Evolutionary conservation across 2,888 invertebrate genomes (phyloP).

Genomic region (Pelosia muscerda): DNA sequence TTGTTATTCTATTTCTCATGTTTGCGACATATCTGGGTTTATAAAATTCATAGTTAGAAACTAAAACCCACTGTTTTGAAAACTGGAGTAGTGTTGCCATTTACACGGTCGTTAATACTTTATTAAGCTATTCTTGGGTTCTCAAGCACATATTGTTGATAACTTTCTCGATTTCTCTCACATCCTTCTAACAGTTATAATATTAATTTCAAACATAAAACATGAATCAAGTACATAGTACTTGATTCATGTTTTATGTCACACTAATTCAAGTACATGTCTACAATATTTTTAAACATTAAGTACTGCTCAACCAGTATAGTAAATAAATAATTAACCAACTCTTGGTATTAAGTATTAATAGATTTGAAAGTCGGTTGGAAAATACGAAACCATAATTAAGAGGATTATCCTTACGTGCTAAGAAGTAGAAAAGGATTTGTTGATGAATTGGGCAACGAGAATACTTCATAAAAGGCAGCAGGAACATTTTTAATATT

Average conservation of each 20-base stretch:
- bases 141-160: slow-evolving; percentile 32
- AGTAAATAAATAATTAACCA: not conserved
- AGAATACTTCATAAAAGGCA: not conserved
- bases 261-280: no score
- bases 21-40: slow-evolving; percentile 27
- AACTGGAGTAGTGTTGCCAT: slow-evolving; percentile 33
- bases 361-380: not conserved
- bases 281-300: no score
- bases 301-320: not conserved
- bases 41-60: slow-evolving; percentile 27
- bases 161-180: slow-evolving; percentile 49
- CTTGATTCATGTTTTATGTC: no score
- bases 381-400: not conserved
- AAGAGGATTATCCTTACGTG: not conserved
- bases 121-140: slow-evolving; percentile 36
- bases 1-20: slow-evolving; percentile 32
- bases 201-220: not conserved
- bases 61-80: slow-evolving; percentile 23
- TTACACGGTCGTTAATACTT: slow-evolving; percentile 31
- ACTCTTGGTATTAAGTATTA: not conserved
- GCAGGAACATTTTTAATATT: not conserved
- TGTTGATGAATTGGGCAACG: not conserved
- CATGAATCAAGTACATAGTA: no score
- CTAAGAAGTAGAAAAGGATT: no score
- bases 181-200: slow-evolving; percentile 30